Percentiles rank a stretch among this genome's conserved stretches.
Conservation (phyloP, 1,140 invertebrate genomes). For the Heterodera carotae region DNA sequence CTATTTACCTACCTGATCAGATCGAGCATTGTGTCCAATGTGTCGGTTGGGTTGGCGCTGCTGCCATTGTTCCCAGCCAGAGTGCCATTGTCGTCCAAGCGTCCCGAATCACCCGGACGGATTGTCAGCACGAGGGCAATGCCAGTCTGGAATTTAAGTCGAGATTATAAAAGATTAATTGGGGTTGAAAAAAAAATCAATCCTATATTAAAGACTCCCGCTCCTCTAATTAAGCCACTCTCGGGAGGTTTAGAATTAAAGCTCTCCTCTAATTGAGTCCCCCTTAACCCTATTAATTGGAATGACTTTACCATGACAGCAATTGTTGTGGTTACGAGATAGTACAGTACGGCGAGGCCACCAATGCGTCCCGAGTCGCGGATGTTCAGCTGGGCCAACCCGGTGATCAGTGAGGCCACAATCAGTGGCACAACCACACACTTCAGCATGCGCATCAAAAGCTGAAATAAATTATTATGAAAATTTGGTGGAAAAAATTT, state of each 20-base stretch:
- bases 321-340: conserved; percentile 67
- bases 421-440: conserved; percentile 69
- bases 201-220: no score
- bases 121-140: conserved; percentile 68
- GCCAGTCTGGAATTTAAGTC: conserved; percentile 66
- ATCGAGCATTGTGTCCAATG: conserved; percentile 87
- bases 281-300: no score
- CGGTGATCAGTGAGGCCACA: conserved; percentile 67
- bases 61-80: not conserved
- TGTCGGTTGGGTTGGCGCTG: conserved; percentile 70
- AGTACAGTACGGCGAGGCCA: conserved; percentile 67
- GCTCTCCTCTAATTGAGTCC: no score
- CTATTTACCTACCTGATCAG: conserved; percentile 79
- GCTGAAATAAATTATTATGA: conserved; percentile 24
- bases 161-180: not conserved
- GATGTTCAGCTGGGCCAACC: conserved; percentile 58
- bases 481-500: conserved; percentile 10
- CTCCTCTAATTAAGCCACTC: no score
- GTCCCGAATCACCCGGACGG: conserved; percentile 66
- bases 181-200: not conserved
- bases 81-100: conserved; percentile 62
- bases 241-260: no score
- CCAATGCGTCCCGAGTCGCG: conserved; percentile 68
- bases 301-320: conserved; percentile 66
- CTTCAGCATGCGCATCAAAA: conserved; percentile 69